Evolutionary conservation across 1,140 invertebrate species (phyloP).

Genomic region (Conopomorpha cramerella): DNA sequence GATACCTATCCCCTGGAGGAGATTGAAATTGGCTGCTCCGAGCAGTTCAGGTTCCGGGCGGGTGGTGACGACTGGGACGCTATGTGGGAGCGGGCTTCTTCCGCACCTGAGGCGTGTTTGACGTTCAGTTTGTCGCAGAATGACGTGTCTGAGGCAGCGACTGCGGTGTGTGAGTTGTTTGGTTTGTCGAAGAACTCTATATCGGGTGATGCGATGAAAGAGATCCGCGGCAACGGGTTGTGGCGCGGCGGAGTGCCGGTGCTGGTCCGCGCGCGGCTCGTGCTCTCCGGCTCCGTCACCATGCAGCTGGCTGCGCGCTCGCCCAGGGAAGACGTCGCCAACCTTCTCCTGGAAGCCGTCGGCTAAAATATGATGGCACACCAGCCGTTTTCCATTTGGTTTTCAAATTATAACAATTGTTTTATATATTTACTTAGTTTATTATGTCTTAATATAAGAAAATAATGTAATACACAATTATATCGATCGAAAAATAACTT

Average conservation of each 20-base stretch:
- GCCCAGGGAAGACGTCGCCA: slow-evolving; percentile 70
- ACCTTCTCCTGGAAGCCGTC: slow-evolving; percentile 83
- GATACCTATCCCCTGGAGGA: slow-evolving; percentile 85
- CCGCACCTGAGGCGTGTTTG: slow-evolving; percentile 19
- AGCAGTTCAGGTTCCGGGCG: slow-evolving; percentile 73
- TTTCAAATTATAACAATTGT: no score
- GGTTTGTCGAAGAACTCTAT: slow-evolving; percentile 76
- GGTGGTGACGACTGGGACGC: slow-evolving; percentile 26
- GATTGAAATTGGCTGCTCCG: slow-evolving; percentile 67
- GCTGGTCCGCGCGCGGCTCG: slow-evolving; percentile 82
- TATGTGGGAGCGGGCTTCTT: slow-evolving; percentile 20
- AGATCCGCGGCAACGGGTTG: slow-evolving; percentile 71
- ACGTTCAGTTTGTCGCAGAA: slow-evolving; percentile 62
- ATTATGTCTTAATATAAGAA: no score
- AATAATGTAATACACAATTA: no score
- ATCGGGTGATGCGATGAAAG: slow-evolving; percentile 43
- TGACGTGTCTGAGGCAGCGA: slow-evolving; percentile 78
- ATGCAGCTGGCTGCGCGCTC: slow-evolving; percentile 71
- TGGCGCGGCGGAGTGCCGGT: slow-evolving; percentile 79
- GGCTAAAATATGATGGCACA: no score
- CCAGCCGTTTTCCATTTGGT: no score
- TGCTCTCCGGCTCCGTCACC: slow-evolving; percentile 72
- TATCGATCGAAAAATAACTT: no score
- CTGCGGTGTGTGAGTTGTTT: slow-evolving; percentile 75
- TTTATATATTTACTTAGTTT: no score